Percentiles rank a stretch among this genome's conserved stretches.
Conservation (phyloP, 1,140 invertebrate genomes). For the Zaprionus ornatus region DNA sequence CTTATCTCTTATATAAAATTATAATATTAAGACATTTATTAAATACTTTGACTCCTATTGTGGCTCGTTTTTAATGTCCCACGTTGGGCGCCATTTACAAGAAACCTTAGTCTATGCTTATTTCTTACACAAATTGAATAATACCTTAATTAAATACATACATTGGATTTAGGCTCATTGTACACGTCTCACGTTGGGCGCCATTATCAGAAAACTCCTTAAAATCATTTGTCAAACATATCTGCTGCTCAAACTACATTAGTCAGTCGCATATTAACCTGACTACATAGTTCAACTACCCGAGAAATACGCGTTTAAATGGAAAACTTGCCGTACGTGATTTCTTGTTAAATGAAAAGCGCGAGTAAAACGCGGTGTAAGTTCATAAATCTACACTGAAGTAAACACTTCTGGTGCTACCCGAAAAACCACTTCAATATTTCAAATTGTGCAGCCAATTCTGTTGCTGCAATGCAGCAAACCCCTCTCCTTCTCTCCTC, state of each 20-base stretch:
- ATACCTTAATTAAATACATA: too few relatives aligned
- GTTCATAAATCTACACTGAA: conserved; percentile 65
- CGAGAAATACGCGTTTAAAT: conserved; percentile 22
- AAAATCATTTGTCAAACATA: background rate
- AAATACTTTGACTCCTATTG: too few relatives aligned
- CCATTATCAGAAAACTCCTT: background rate
- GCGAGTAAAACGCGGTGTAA: conserved; percentile 14
- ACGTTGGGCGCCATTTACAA: too few relatives aligned
- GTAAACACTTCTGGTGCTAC: conserved; percentile 39
- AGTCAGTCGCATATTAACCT: background rate
- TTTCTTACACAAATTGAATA: too few relatives aligned
- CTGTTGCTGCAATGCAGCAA: background rate
- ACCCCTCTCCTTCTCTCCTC: background rate
- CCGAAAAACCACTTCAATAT: conserved; percentile 66
- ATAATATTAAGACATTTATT: too few relatives aligned
- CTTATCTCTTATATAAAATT: too few relatives aligned
- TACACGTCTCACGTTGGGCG: background rate
- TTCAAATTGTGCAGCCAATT: conserved; percentile 57
- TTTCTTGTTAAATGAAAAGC: conserved; percentile 27
- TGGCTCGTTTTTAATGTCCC: too few relatives aligned
- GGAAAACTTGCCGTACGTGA: conserved; percentile 28
- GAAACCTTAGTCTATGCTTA: too few relatives aligned
- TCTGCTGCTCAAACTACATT: background rate
- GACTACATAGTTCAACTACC: background rate
- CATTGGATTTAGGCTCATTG: too few relatives aligned